phyloP scores from a whole-genome alignment of 2,888 invertebrate species.

The Eustalomyia histrio region DNA sequence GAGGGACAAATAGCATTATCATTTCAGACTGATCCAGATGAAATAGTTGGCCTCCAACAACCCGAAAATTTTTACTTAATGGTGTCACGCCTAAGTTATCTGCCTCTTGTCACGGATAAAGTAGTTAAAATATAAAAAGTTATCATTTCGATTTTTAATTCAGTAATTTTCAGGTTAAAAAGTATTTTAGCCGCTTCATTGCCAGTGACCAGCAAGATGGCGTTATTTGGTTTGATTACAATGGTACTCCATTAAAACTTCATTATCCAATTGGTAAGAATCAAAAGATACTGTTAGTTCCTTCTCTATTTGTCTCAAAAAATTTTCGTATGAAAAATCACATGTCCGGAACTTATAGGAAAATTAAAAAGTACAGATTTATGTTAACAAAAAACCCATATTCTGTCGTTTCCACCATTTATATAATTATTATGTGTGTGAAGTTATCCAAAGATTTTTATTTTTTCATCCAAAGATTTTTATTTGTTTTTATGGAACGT shows the following conservation, averaged over 20 bases:
- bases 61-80: slow-evolving; percentile 96
- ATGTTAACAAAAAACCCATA: too few relatives aligned
- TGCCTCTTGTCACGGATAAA: slow-evolving; percentile 97
- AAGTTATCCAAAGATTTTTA: too few relatives aligned
- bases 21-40: slow-evolving; percentile 92
- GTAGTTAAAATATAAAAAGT: slow-evolving; percentile 79
- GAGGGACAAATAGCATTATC: slow-evolving; percentile 96
- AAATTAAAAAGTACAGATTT: too few relatives aligned
- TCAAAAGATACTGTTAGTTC: too few relatives aligned
- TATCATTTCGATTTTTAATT: background rate
- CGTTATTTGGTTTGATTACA: slow-evolving; percentile 97
- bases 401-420: too few relatives aligned
- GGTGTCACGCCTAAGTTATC: slow-evolving; percentile 95
- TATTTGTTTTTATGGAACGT: too few relatives aligned
- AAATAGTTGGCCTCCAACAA: slow-evolving; percentile 92
- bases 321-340: too few relatives aligned
- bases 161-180: slow-evolving; percentile 84
- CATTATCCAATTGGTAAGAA: slow-evolving; percentile 85
- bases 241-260: slow-evolving; percentile 95
- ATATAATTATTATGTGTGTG: too few relatives aligned
- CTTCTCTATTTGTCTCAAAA: too few relatives aligned
- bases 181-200: slow-evolving; percentile 92
- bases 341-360: too few relatives aligned
- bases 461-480: too few relatives aligned
- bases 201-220: slow-evolving; percentile 89